Evolutionary conservation across 2,113 vertebrate genomes (phyloP).

Genomic region (Mola mola): DNA sequence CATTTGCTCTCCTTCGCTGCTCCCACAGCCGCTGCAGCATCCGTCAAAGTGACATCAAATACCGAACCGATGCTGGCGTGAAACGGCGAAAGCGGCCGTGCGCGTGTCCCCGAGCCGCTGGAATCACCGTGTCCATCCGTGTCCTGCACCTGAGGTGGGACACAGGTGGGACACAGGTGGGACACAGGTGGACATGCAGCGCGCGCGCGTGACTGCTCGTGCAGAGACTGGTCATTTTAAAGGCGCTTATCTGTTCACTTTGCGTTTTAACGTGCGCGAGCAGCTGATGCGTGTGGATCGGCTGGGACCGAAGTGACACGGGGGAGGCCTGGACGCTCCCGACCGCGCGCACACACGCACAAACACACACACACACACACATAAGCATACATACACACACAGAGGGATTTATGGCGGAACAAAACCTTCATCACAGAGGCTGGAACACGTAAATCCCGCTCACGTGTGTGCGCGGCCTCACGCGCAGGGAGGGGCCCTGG

Average conservation of each 20-base stretch:
- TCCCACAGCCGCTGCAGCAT: neutral
- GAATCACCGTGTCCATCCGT: neutral
- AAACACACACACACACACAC: conserved; percentile 10
- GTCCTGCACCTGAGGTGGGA: too few relatives aligned
- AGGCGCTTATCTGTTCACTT: conserved; percentile 42
- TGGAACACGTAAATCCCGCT: conserved; percentile 67
- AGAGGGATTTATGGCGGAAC: conserved; percentile 71
- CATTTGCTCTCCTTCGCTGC: neutral
- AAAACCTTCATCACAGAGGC: conserved; percentile 74
- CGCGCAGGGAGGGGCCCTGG: conserved; percentile 13
- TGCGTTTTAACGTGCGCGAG: conserved; percentile 35
- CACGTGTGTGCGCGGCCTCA: conserved; percentile 45
- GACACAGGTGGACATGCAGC: conserved; percentile 5
- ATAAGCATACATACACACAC: conserved; percentile 25
- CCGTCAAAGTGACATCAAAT: conserved; percentile 7
- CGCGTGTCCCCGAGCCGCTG: neutral
- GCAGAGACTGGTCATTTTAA: too few relatives aligned
- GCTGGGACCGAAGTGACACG: conserved; percentile 55
- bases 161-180: too few relatives aligned
- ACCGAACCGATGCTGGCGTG: neutral
- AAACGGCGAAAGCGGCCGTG: neutral
- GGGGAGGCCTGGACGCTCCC: conserved; percentile 59
- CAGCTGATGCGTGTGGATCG: conserved; percentile 20
- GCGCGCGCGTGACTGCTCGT: too few relatives aligned
- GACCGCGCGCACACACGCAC: conserved; percentile 49